Evolutionary conservation across 2,797 vertebrate genomes (phyloP).

Genomic region (Coccyzus lansbergi): DNA sequence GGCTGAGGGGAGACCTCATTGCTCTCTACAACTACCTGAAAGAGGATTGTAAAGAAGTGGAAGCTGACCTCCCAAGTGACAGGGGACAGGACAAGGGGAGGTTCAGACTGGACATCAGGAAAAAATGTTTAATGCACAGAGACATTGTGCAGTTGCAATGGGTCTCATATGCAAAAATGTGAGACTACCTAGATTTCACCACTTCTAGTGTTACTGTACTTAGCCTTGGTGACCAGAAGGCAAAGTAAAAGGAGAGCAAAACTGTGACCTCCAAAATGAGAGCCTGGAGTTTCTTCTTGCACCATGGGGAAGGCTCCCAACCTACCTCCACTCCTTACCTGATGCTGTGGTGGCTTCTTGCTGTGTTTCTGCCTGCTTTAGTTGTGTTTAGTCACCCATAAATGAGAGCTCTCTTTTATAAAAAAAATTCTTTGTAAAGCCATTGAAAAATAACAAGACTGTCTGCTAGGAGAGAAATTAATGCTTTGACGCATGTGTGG

Average conservation of each 20-base stretch:
- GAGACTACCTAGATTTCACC: not conserved
- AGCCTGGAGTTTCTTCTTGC: not conserved
- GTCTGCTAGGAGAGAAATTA: not conserved
- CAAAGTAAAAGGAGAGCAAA: not conserved
- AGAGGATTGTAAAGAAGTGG: too few relatives aligned
- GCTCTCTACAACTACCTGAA: too few relatives aligned
- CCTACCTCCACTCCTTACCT: not conserved
- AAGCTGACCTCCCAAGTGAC: too few relatives aligned
- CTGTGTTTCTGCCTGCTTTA: not conserved
- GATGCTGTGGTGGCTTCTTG: not conserved
- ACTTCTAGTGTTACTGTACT: fast-evolving
- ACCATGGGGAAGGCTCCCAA: fast-evolving
- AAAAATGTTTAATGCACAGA: not conserved
- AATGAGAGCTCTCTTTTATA: not conserved
- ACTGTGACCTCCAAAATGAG: not conserved
- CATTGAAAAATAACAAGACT: not conserved
- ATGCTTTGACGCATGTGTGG: not conserved
- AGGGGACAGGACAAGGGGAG: too few relatives aligned
- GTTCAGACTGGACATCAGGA: too few relatives aligned
- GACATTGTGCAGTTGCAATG: fast-evolving
- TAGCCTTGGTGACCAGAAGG: not conserved
- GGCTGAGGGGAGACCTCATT: too few relatives aligned
- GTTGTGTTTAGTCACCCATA: not conserved
- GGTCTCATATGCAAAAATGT: fast-evolving
- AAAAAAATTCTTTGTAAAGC: not conserved